These are phyloP conservation scores for Onychorhynchus coronatus DNA, from an alignment of 2,113 vertebrate genomes.

Conservation along the genomic window DNA sequence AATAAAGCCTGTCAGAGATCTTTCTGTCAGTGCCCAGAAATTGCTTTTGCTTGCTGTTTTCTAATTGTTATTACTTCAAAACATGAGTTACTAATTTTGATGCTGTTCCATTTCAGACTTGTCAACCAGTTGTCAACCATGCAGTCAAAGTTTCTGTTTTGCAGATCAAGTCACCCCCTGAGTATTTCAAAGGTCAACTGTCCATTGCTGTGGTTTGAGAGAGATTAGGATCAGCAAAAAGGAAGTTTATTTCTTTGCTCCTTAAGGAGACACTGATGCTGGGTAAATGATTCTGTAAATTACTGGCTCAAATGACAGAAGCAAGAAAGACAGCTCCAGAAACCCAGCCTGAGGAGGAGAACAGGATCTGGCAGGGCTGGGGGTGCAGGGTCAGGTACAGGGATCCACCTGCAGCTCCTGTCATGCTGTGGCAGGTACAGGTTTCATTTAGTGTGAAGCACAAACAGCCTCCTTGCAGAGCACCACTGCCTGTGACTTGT, in stretches of 20 bases:
- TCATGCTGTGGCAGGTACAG: not conserved
- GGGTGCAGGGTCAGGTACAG: not conserved
- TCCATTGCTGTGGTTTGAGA: not conserved
- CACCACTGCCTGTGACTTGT: rapidly evolving
- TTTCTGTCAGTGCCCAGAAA: not conserved
- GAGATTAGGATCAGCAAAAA: not conserved
- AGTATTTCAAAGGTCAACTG: not conserved
- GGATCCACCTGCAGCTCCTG: not conserved
- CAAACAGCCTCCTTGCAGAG: not conserved
- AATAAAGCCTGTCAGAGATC: not conserved
- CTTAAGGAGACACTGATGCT: not conserved
- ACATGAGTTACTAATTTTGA: not conserved
- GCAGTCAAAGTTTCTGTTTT: not conserved
- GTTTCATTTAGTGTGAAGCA: not conserved
- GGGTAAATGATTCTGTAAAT: not conserved
- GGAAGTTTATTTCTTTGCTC: not conserved
- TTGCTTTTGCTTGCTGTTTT: not conserved
- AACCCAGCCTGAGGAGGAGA: not conserved
- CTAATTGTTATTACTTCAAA: not conserved
- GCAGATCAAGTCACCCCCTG: not conserved
- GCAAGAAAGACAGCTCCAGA: not conserved
- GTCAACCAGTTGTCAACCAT: not conserved
- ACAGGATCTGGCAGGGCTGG: not conserved
- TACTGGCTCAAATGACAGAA: not conserved
- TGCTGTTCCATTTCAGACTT: not conserved